Evolutionary conservation across 2,888 invertebrate genomes (phyloP), one percentile per base, ranked within the genome.

Genomic region (Eucriotettix oculatus): DNA sequence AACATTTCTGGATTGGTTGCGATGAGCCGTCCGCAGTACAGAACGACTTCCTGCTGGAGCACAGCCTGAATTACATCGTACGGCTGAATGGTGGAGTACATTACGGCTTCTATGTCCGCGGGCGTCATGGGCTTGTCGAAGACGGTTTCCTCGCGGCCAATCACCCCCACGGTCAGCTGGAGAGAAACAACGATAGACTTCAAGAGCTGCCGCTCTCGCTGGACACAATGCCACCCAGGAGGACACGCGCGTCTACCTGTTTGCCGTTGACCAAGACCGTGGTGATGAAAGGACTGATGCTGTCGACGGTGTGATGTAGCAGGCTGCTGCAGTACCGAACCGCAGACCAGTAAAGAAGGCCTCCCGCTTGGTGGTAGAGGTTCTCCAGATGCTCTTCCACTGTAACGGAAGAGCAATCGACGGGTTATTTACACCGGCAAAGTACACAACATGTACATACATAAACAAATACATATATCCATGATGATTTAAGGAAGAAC

Each of bases 41-140:
- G 76, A 17, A 98, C 87, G 62, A 96, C 83, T 73, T 96, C 96
- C 76, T 96, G 88, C 71, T 95, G 94, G 57, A 96, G 74, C 1
- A 95, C 95, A 1, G 94, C 91, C 65, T 92, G 92, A 62, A 94
- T 89, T 40, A 93, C 83, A 74, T 97, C 90, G 68, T 90, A 88
- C 0, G 90, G 89, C 71, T 92, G 91, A 66, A 92, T 90, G 10
- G 85, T 87, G 16, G 85, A 84, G 74, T 96, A 98, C 78, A 98
- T 86, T 10, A 95, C 90, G 41, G 87, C 84, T 69, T 93, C 88
- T 59, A 99, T 93, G 76, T 97, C 97, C 1, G 87, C 85, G 0
- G 99, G 99, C 1, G 95, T 94, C 84, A 97, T 87, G 0, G 99
- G 99, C 70, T 96, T 95, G 74, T 95, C 95, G 69, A 99, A 91